Percentiles rank a stretch among this genome's conserved stretches.
phyloP scores from a whole-genome alignment of 2,888 invertebrate genomes.

The Neocrepidodera transversa region DNA sequence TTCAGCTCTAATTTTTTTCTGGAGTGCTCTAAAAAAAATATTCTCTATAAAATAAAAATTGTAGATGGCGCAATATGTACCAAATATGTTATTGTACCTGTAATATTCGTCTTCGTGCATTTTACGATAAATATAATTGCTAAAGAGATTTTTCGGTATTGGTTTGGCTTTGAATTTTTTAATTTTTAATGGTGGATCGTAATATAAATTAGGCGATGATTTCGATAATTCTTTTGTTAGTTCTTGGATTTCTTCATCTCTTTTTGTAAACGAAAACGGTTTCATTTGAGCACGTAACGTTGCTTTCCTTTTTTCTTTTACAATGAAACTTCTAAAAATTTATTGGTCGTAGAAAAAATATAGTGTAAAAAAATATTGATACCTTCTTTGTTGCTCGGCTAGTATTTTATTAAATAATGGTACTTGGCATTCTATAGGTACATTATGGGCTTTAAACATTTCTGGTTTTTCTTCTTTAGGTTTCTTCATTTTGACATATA shows the following conservation, averaged over 20 bases:
- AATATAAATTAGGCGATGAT: constrained; percentile 57
- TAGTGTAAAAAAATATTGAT: not conserved
- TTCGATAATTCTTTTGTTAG: constrained; percentile 55
- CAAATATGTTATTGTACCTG: constrained; percentile 59
- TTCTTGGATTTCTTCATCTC: constrained; percentile 65
- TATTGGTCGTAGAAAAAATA: no score
- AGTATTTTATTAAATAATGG: constrained; percentile 76
- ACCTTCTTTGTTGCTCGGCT: constrained; percentile 77
- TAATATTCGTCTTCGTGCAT: constrained; percentile 77
- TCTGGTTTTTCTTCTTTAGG: constrained; percentile 60
- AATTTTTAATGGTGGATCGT: constrained; percentile 59
- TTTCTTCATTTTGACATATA: constrained; percentile 51
- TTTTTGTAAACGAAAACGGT: constrained; percentile 69
- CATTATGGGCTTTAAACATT: constrained; percentile 68
- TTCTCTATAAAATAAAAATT: no score
- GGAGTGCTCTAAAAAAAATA: constrained; percentile 63
- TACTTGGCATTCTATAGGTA: constrained; percentile 75
- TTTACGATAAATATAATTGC: constrained; percentile 73
- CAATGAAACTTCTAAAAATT: constrained; percentile 64
- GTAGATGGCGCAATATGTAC: no score
- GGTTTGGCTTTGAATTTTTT: constrained; percentile 72
- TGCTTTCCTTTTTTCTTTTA: constrained; percentile 68
- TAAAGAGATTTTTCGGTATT: constrained; percentile 73
- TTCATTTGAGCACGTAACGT: constrained; percentile 70
- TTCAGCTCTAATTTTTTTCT: constrained; percentile 73